Evolutionary conservation across 2,113 vertebrate species (phyloP), one percentile per base, ranked within the genome.

Genomic region (Tretioscincus oriximinensis): DNA sequence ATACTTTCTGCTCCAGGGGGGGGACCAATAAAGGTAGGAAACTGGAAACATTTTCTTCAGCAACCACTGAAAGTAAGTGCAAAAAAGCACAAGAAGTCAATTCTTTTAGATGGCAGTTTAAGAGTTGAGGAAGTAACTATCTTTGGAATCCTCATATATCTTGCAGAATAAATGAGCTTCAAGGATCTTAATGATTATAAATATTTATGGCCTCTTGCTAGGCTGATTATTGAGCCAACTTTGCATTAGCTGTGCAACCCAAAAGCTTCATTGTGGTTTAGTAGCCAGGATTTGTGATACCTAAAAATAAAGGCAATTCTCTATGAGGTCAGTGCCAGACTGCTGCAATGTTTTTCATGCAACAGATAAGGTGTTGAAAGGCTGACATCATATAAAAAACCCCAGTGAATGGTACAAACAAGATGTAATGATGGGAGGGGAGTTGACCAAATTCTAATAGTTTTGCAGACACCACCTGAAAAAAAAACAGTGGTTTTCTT

Each of bases 391-490:
- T 72, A 64, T 28, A 88, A 87, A 86, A 16, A 58, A 26, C 21
- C 35, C 12, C 81, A 77, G 65, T 60, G 49, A 0, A 0, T 74
- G 20, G 79, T 85, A 72, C 29, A 81, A 86, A 88, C 81, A 76
- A 81, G 84, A 75, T 60, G 35, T 61, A 71, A 84, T 35, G 16
- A 4, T 7, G 29, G 45, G 45, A 26, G 16, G n/a, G 77, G 35
- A 45, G 47, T 81, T 86, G 83, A 58, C 84, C 87, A 86, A 85
- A 76, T n/a, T 12, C 26, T 47, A 69, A 18, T 71, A 91, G 1
- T 76, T 83, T 49, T 83, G 77, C 86, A 86, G 68, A 81, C 83
- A 89, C 78, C 81, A 90, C 78, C 87, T 91, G 76, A 82, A 82
- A 88, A 58, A 54, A 54, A 74, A 77, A 1, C 5, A 41, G 35